Percentiles rank a stretch among this genome's conserved stretches.
These are phyloP conservation scores for Harpagoxenus sublaevis DNA, from an alignment of 2,888 invertebrate genomes.

Conservation along the genomic window DNA sequence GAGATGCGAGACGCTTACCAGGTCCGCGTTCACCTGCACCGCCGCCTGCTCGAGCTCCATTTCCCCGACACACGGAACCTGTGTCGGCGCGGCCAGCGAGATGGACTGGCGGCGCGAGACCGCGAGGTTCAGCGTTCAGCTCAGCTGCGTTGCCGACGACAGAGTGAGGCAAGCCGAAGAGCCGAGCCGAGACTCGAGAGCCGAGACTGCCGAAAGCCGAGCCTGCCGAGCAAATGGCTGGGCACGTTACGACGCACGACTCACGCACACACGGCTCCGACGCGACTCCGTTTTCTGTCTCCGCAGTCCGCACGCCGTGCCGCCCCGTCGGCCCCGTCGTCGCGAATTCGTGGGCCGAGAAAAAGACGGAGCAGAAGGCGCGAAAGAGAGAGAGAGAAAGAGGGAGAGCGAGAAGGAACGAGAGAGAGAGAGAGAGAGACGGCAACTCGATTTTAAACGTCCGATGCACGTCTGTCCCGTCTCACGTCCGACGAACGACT, in stretches of 20 bases:
- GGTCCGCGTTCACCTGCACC: constrained; percentile 78
- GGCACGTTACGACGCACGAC: not conserved
- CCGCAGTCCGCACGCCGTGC: not conserved
- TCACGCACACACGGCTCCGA: not conserved
- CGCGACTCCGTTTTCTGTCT: not conserved
- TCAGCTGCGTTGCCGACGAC: constrained; percentile 51
- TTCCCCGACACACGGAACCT: constrained; percentile 66
- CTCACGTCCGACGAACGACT: constrained; percentile 64
- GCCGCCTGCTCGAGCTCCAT: constrained; percentile 83
- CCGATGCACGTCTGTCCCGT: constrained; percentile 39
- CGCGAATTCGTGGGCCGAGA: not conserved
- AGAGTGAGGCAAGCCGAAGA: constrained; percentile 7
- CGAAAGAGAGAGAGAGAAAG: not conserved
- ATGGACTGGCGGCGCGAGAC: constrained; percentile 74
- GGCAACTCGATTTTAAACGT: not conserved
- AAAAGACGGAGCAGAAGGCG: not conserved
- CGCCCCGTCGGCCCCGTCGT: not conserved
- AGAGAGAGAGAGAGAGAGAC: constrained; percentile 64
- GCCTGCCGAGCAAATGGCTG: not conserved
- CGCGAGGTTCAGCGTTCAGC: constrained; percentile 45
- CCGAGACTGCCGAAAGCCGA: no score
- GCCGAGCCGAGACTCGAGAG: no score
- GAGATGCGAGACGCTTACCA: constrained; percentile 79
- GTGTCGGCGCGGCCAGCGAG: constrained; percentile 68
- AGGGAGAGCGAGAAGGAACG: constrained; percentile 22